These are phyloP conservation scores for Bufo bufo DNA, from an alignment of 2,113 vertebrate species.

Conservation along the genomic window DNA sequence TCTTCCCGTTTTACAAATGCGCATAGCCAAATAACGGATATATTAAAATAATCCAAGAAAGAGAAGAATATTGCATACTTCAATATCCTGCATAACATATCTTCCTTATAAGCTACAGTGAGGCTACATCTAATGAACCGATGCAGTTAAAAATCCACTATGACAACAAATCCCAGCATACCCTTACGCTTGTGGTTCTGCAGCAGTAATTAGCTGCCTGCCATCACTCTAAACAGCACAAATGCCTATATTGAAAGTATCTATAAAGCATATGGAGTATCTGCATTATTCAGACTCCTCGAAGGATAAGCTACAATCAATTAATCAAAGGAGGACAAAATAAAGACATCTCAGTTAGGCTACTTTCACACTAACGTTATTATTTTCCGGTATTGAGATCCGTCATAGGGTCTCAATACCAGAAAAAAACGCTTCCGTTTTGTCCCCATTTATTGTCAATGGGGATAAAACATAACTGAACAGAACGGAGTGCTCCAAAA, in stretches of 20 bases:
- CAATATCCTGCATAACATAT: background rate
- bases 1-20: background rate
- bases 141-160: background rate
- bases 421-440: too few relatives aligned
- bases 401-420: too few relatives aligned
- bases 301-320: background rate
- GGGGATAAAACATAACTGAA: too few relatives aligned
- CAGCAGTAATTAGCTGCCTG: background rate
- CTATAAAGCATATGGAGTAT: background rate
- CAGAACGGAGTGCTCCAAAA: too few relatives aligned
- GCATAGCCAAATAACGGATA: background rate
- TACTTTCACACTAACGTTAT: too few relatives aligned
- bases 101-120: background rate
- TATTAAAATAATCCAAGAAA: background rate
- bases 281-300: background rate
- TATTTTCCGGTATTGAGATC: too few relatives aligned
- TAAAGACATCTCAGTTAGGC: background rate
- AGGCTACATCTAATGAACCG: background rate
- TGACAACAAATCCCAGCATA: constrained; percentile 2
- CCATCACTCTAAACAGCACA: background rate
- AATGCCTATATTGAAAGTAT: background rate
- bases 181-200: background rate
- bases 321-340: background rate
- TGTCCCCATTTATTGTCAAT: too few relatives aligned
- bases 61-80: background rate